These are phyloP conservation scores for Ochlodes sylvanus DNA, from an alignment of 2,888 invertebrate genomes.

Conservation along the genomic window DNA sequence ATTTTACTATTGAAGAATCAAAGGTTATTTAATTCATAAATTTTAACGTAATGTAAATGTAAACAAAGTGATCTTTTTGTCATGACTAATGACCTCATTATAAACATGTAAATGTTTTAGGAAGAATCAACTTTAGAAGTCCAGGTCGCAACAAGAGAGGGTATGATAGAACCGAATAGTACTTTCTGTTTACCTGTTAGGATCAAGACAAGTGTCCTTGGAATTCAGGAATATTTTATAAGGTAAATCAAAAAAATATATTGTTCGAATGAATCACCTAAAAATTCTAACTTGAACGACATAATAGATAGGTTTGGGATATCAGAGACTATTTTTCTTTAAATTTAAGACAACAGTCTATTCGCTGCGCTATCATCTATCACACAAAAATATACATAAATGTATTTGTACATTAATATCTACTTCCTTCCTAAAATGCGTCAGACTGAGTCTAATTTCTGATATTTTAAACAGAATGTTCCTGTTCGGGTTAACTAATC, in stretches of 20 bases:
- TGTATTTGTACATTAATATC: too few species aligned
- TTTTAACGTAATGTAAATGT: too few species aligned
- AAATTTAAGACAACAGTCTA: too few species aligned
- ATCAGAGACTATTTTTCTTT: too few species aligned
- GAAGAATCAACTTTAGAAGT: conserved; percentile 60
- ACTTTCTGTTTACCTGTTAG: conserved; percentile 70
- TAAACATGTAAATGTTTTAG: conserved; percentile 41
- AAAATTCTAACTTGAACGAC: too few species aligned
- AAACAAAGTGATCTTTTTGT: too few species aligned
- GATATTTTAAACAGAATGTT: conserved; percentile 53
- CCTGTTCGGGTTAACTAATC: conserved; percentile 71
- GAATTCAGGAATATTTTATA: conserved; percentile 69
- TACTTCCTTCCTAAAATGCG: background rate
- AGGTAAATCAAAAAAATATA: conserved; percentile 53
- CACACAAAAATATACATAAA: too few species aligned
- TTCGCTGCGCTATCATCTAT: too few species aligned
- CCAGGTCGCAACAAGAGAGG: conserved; percentile 63
- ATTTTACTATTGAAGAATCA: conserved; percentile 67
- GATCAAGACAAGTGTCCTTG: conserved; percentile 73
- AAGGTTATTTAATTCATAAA: conserved; percentile 51
- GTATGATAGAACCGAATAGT: conserved; percentile 73
- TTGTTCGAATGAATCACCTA: background rate
- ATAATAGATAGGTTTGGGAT: too few species aligned
- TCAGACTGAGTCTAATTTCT: background rate
- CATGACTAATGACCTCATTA: background rate